Evolutionary conservation across 2,888 invertebrate species (phyloP), one percentile per base, ranked within the genome.

Genomic region (Lasioglossum villosulum): DNA sequence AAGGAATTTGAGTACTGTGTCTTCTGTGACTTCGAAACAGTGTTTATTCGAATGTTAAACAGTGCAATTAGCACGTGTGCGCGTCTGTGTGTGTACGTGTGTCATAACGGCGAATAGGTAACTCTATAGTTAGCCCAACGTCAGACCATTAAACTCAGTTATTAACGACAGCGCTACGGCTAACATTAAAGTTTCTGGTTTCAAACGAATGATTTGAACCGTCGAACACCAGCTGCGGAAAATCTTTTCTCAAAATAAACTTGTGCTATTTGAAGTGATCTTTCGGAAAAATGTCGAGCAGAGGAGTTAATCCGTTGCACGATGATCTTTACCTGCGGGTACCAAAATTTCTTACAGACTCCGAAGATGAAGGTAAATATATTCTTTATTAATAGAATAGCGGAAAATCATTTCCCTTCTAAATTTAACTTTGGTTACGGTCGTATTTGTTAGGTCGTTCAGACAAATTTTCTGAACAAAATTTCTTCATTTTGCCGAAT

Each of bases 311-410:
- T 27, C 90, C 91, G 19, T 87, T 80, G 39, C 91, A 93, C 75
- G 91, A 86, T 71, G 92, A 93, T 30, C 84, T 89, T n/a, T 95
- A 93, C 83, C 89, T 92, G 80, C 88, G 92, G 3, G 77, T 91
- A 16, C 90, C 91, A 6, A 93, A 92, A 86, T 93, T 94, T 77
- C 91, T 93, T 88, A 92, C 94, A 84, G 94, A 94, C 73, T 89
- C 91, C 45, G 94, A 93, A 48, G 89, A 89, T 52, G 94, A 94
- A 92, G 95, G 94, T 93, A 92, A 88, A 78, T 12, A 42, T n/a
- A 14, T 34, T 45, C 5, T 8, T 68, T 56, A 52, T 14, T n/a
- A 37, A 23, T 23, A 39, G 12, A 6, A 12, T n/a, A 56, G 10
- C n/a, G 12, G n/a, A 34, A 10, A 19, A 37, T 34, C 19, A 8